Evolutionary conservation across 2,888 invertebrate species (phyloP), one percentile per base, ranked within the genome.

Genomic region (Leptogaster cylindrica): DNA sequence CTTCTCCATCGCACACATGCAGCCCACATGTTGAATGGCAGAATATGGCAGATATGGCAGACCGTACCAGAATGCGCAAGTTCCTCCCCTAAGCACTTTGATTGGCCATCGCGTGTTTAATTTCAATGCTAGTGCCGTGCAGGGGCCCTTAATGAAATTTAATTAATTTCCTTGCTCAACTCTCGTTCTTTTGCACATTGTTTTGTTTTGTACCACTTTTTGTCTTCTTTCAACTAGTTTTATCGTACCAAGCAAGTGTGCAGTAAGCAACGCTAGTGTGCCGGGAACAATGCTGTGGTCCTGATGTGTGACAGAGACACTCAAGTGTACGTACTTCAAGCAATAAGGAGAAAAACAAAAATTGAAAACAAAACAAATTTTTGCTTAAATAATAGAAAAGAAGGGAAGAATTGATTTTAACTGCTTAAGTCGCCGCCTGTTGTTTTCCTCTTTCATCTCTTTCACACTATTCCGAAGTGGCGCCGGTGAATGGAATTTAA

Each of bases 331-430:
- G 12, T 23, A n/a, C n/a, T n/a, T n/a, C n/a, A 51, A 28, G 33
- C 31, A 33, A 52, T 18, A 16, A 52, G 31, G 12, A 12, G 14
- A 36, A 25, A 36, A 48, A 36, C 31, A 36, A 25, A 31, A 20
- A 36, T 50, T 48, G 48, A 48, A 48, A 64, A 64, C 46, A 64
- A 48, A 50, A 50, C 64, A 64, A 64, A 48, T 55, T 55, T 51
- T 51, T 51, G 23, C 27, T 36, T 51, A 12, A 50, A 51, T 65
- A 65, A 51, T 39, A 65, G 50, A 65, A 65, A 65, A 51, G 65
- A 51, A 50, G 65, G 36, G 65, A 65, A 16, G 68, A 70, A 70
- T 70, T 70, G 70, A 70, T 70, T 70, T 68, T 70, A 70, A 70
- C 68, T 68, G 68, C 61, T 65, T 51, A 65, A 65, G 50, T 51